Evolutionary conservation across 2,797 vertebrate genomes (phyloP).

Genomic region (Sebastes cheni): DNA sequence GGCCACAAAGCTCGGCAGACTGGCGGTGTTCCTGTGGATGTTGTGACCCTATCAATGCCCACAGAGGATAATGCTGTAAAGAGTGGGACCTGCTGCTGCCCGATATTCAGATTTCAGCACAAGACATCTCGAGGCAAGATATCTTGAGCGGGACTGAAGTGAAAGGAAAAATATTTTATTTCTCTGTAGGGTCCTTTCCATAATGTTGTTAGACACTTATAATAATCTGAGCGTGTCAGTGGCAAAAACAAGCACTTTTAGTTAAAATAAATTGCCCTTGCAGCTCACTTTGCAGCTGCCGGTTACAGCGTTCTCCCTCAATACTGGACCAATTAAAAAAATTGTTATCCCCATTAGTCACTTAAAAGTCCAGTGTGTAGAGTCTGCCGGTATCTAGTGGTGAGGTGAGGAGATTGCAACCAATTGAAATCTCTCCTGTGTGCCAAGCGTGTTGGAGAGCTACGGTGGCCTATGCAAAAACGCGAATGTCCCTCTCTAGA

Average conservation of each 20-base stretch:
- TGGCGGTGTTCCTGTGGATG: too few species aligned
- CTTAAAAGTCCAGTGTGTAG: too few species aligned
- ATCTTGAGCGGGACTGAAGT: too few species aligned
- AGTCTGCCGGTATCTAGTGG: too few species aligned
- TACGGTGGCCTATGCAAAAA: fast-evolving
- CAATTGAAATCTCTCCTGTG: too few species aligned
- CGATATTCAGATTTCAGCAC: too few species aligned
- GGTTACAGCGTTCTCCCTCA: not conserved
- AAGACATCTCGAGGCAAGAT: too few species aligned
- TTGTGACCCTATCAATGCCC: too few species aligned
- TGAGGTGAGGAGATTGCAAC: too few species aligned
- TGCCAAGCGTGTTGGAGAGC: too few species aligned
- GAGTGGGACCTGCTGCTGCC: too few species aligned
- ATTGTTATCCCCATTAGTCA: not conserved
- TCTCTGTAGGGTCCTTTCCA: not conserved
- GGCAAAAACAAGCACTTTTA: not conserved
- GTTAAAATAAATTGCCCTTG: not conserved
- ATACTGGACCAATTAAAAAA: not conserved
- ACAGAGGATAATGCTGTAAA: too few species aligned
- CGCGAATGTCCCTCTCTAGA: fast-evolving
- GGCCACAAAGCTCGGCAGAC: fast-evolving
- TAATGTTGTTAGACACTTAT: not conserved
- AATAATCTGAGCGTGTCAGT: not conserved
- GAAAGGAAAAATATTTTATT: not conserved
- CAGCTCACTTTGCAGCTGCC: not conserved